Conservation (phyloP, 1,140 invertebrate genomes). For the Colletes latitarsis region DNA sequence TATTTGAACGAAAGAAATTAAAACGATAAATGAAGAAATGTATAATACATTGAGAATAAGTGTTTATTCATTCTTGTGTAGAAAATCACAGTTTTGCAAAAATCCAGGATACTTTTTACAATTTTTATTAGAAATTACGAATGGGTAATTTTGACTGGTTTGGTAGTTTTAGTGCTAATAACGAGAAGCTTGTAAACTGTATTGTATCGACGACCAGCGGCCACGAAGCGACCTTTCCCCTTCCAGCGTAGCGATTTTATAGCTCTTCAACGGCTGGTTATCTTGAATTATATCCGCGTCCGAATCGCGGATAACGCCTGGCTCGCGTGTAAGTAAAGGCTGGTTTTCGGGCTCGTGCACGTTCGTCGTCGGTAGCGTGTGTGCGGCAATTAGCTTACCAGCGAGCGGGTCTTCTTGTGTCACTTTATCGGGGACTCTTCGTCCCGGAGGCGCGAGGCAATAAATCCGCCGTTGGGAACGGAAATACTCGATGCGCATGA, state of each 20-base stretch:
- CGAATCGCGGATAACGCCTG: slow-evolving; percentile 69
- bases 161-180: too few relatives aligned
- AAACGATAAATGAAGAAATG: too few relatives aligned
- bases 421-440: slow-evolving; percentile 11
- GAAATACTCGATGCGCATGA: slow-evolving; percentile 38
- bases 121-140: too few relatives aligned
- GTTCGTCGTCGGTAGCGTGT: slow-evolving; percentile 42
- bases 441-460: neutral
- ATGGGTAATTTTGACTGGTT: too few relatives aligned
- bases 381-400: slow-evolving; percentile 62
- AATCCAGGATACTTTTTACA: too few relatives aligned
- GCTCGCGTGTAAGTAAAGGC: slow-evolving; percentile 61
- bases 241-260: neutral
- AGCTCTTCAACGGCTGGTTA: slow-evolving; percentile 44
- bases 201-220: too few relatives aligned
- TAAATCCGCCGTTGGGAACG: slow-evolving; percentile 36
- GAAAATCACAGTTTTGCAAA: too few relatives aligned
- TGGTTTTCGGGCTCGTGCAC: slow-evolving; percentile 21
- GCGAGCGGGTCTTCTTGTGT: neutral
- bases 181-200: too few relatives aligned
- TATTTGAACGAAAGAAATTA: too few relatives aligned
- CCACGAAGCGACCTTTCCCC: neutral
- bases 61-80: too few relatives aligned
- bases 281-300: slow-evolving; percentile 63
- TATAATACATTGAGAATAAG: too few relatives aligned